Base-by-base conservation (phyloP, 2,797 vertebrate species). In the Florisuga fusca region DNA sequence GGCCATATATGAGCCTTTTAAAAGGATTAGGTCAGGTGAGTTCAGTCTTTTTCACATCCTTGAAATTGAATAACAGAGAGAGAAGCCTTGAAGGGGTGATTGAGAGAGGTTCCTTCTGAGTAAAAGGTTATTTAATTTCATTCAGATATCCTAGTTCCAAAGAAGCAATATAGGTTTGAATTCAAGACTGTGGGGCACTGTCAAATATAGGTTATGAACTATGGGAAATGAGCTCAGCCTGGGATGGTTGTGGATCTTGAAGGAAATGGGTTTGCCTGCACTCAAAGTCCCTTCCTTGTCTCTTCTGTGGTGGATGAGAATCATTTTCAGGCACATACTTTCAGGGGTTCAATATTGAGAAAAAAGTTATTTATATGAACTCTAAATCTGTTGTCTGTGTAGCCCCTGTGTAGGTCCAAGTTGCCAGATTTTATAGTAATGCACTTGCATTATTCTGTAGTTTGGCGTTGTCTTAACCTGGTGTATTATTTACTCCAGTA, bases 281-380 rank as follows among this genome's bases (percentile, higher is more conserved):
- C 21, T 54, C 19, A 3, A 43, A 66, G 19, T 50, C 19, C 14
- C 12, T 87, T 7, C 9, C 23, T 10, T 54, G 7, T 54, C n/a
- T 55, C 17, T 66, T 81, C 29, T 26, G 3, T 26, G 23, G 29
- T 0, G 0, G 26, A 14, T 38, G 16, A 38, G 48, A 77, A 19
- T 9, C 69, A 11, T 68, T 69, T 59, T 54, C 22, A 16, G 10
- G 7, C 53, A 16, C 10, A n/a, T 51, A 33, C 9, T 81, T 7
- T 53, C 14, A 8, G 12, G 10, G 26, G 23, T 66, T 54, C 36
- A 53, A 6, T 11, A 17, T 0, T 0, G 10, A 57, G 34, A 50
- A 66, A 41, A 81, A 84, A 43, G 27, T 38, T 25, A n/a, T n/a
- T 76, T 6, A 36, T 4, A 31, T 33, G 16, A 50, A n/a, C 45